These are phyloP conservation scores for Metacarcinus magister DNA, from an alignment of 2,888 invertebrate species.

Conservation along the genomic window DNA sequence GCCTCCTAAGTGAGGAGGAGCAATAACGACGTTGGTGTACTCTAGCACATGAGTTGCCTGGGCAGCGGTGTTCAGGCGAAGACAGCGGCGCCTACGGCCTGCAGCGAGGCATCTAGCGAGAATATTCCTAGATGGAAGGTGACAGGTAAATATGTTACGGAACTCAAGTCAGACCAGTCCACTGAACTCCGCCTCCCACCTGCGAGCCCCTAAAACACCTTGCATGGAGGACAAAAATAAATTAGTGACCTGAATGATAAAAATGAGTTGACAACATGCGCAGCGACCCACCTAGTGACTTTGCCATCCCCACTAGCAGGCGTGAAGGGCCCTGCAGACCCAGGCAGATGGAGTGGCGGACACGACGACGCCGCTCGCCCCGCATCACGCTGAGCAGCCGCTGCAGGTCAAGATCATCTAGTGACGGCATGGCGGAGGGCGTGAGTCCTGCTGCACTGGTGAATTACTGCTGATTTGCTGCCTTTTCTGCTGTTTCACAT, in stretches of 20 bases:
- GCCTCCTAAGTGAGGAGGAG: background rate
- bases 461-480: background rate
- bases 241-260: background rate
- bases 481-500: background rate
- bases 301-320: constrained; percentile 77
- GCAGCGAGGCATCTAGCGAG: background rate
- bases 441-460: background rate
- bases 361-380: constrained; percentile 67
- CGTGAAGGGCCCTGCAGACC: constrained; percentile 74
- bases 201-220: background rate
- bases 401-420: constrained; percentile 80
- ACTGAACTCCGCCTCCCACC: background rate
- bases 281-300: constrained; percentile 55
- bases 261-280: background rate
- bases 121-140: background rate
- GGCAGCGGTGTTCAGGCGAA: constrained; percentile 7
- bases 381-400: constrained; percentile 73
- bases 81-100: background rate
- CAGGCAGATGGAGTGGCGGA: constrained; percentile 65
- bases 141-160: background rate
- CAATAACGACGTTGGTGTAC: background rate
- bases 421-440: constrained; percentile 71
- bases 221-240: background rate
- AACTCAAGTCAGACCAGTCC: background rate
- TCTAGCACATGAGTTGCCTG: background rate